These are phyloP conservation scores for Jordanella pulchra DNA, from an alignment of 2,797 vertebrate species.

Conservation along the genomic window DNA sequence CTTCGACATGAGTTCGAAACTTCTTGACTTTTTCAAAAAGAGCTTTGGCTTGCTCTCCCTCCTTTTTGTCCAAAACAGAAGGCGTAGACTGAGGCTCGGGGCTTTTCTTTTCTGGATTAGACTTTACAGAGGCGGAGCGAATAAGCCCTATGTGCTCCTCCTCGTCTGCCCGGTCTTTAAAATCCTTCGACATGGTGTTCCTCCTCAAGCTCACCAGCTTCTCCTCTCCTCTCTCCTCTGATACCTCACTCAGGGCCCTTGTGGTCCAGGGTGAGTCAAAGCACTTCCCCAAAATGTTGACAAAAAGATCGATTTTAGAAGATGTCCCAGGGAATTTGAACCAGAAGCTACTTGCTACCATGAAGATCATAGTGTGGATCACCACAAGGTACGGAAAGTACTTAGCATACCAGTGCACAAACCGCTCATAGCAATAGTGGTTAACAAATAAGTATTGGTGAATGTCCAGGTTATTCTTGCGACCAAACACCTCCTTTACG, in stretches of 20 bases:
- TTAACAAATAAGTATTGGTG: constrained; percentile 92
- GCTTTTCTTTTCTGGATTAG: constrained; percentile 78
- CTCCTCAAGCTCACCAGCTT: constrained; percentile 71
- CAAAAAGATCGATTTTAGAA: constrained; percentile 92
- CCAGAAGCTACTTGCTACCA: constrained; percentile 93
- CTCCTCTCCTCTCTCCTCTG: constrained; percentile 84
- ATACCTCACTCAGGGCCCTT: constrained; percentile 89
- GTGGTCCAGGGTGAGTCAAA: constrained; percentile 95
- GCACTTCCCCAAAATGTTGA: constrained; percentile 88
- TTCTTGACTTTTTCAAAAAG: constrained; percentile 94
- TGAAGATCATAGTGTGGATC: constrained; percentile 91
- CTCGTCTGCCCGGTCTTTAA: constrained; percentile 51
- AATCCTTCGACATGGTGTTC: constrained; percentile 64
- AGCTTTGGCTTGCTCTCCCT: constrained; percentile 92
- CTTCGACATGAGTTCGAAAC: constrained; percentile 88
- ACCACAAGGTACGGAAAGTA: constrained; percentile 92
- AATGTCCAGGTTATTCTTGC: constrained; percentile 87
- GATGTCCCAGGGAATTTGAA: constrained; percentile 93
- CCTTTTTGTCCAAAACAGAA: constrained; percentile 88
- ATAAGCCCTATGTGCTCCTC: constrained; percentile 63
- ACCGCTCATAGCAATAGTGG: constrained; percentile 89
- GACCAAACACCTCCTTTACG: constrained; percentile 78
- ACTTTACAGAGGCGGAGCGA: constrained; percentile 69
- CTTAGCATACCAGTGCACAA: constrained; percentile 92
- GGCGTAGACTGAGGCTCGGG: constrained; percentile 71